Evolutionary conservation across 2,888 invertebrate species (phyloP).

Genomic region (Plusia festucae): DNA sequence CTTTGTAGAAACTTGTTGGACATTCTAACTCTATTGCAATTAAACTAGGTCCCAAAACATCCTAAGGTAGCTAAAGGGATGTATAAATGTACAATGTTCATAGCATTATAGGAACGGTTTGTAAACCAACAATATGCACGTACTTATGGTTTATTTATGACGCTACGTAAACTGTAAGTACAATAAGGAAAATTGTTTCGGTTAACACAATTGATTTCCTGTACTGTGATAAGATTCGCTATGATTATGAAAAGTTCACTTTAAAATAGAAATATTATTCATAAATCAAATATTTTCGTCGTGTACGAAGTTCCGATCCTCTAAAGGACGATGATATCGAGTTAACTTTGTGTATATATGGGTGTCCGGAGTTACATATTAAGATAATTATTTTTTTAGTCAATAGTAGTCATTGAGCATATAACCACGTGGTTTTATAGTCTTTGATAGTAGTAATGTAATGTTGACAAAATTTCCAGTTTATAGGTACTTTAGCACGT

Average conservation of each 20-base stretch:
- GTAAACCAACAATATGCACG: background rate
- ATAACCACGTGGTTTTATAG: too few relatives aligned
- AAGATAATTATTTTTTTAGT: too few relatives aligned
- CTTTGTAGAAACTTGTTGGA: background rate
- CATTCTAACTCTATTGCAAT: background rate
- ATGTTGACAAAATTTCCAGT: too few relatives aligned
- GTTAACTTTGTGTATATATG: too few relatives aligned
- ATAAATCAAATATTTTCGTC: background rate
- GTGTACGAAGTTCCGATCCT: background rate
- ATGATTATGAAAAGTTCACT: background rate
- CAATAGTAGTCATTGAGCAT: too few relatives aligned
- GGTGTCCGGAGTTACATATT: too few relatives aligned
- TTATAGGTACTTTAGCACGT: too few relatives aligned
- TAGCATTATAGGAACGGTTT: background rate
- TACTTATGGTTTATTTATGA: constrained; percentile 13
- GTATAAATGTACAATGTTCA: background rate
- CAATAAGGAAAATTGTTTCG: constrained; percentile 47
- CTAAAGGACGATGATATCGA: too few relatives aligned
- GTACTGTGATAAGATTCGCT: constrained; percentile 34
- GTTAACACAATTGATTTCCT: constrained; percentile 43
- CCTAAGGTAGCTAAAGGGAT: background rate
- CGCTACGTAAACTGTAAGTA: constrained; percentile 18
- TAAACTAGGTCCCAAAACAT: background rate
- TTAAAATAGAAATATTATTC: background rate
- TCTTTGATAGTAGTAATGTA: too few relatives aligned